These are phyloP conservation scores for Hydroisotoma schaefferi DNA, from an alignment of 2,888 invertebrate genomes.

Conservation along the genomic window DNA sequence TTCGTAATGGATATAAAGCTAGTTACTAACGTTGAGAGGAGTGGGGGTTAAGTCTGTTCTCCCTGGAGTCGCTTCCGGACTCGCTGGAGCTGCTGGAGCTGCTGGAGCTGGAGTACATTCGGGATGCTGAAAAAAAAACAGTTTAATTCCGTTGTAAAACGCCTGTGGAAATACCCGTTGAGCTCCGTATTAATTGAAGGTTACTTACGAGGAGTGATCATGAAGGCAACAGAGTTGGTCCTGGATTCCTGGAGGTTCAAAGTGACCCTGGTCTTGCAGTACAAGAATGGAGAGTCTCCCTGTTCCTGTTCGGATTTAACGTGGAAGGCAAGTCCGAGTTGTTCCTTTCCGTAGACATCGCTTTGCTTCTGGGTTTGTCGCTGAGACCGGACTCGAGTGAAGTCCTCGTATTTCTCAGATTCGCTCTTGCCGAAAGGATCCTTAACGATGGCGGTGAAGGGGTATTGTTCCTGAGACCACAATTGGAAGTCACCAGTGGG, in stretches of 20 bases:
- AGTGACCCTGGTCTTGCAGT: neutral
- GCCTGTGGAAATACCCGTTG: too few relatives aligned
- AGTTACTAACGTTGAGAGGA: neutral
- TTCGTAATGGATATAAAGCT: neutral
- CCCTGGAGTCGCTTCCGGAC: neutral
- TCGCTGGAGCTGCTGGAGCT: neutral
- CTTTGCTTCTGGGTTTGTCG: neutral
- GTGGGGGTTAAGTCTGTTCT: neutral
- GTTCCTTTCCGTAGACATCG: neutral
- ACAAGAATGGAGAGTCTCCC: neutral
- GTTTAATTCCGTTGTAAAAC: too few relatives aligned
- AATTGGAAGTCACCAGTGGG: slow-evolving; percentile 17
- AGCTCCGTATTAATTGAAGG: neutral
- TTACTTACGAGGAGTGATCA: neutral
- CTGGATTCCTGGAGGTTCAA: neutral
- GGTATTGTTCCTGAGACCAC: neutral
- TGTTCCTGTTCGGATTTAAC: neutral
- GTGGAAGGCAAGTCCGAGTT: neutral
- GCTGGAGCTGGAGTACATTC: slow-evolving; percentile 1
- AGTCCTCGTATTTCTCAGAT: neutral
- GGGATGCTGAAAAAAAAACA: neutral
- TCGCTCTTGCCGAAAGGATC: neutral
- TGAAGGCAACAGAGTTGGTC: slow-evolving; percentile 3
- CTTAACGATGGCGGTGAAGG: slow-evolving; percentile 6
- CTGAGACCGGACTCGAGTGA: slow-evolving; percentile 1